Percentiles rank a stretch among this genome's conserved stretches.
Evolutionary conservation across 2,113 vertebrate species (phyloP).

Genomic region (Caracal caracal): DNA sequence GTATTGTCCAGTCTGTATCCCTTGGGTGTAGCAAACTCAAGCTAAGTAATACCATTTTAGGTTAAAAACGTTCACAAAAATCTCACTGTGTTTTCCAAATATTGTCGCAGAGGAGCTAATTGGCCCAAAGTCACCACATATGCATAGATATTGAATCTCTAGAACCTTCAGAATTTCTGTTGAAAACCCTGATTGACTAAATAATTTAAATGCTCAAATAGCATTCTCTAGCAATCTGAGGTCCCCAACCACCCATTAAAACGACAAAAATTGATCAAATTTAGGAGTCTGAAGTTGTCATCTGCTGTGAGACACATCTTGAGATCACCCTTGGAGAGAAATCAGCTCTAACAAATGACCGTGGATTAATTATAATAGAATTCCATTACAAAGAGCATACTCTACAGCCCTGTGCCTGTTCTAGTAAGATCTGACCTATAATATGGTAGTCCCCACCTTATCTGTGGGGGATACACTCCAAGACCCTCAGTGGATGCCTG

Average conservation of each 20-base stretch:
- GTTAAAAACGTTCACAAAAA: conserved; percentile 12
- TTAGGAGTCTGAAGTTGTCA: not conserved
- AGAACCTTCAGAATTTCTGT: not conserved
- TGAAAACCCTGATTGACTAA: conserved; percentile 19
- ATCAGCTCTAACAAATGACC: not conserved
- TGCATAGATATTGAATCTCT: not conserved
- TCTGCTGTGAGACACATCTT: not conserved
- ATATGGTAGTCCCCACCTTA: not conserved
- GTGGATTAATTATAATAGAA: conserved; percentile 35
- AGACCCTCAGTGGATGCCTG: not conserved
- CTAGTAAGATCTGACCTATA: not conserved
- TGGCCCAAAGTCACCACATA: not conserved
- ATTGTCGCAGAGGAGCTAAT: not conserved
- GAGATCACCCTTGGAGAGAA: not conserved
- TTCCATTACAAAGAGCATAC: not conserved
- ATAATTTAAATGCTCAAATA: conserved; percentile 22
- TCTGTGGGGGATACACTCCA: not conserved
- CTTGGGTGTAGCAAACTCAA: conserved; percentile 11
- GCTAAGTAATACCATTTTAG: conserved; percentile 11
- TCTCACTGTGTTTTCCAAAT: not conserved
- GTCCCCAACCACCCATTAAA: not conserved
- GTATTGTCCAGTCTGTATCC: not conserved
- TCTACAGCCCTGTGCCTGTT: not conserved
- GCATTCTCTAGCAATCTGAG: not conserved
- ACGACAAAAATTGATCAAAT: not conserved